phyloP scores from a whole-genome alignment of 2,888 invertebrate genomes.

The Philonicus albiceps region DNA sequence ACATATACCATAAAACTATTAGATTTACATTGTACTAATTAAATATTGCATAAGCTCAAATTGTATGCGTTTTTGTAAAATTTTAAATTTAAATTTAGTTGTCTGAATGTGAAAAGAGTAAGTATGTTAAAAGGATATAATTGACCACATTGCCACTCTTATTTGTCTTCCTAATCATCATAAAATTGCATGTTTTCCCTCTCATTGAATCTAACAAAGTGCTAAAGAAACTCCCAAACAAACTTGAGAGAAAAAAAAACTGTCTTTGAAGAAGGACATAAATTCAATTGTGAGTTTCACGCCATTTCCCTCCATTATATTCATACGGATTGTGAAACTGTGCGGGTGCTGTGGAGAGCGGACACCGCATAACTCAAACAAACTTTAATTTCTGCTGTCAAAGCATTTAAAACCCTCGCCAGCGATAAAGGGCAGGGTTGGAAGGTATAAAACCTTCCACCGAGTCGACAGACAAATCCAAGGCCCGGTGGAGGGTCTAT shows the following conservation, averaged over 20 bases:
- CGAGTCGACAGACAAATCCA: conserved; percentile 1
- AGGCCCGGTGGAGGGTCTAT: background rate
- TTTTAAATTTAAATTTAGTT: too few relatives aligned
- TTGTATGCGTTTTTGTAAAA: too few relatives aligned
- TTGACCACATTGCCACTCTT: too few relatives aligned
- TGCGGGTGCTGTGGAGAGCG: background rate
- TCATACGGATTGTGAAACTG: background rate
- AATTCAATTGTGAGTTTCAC: background rate
- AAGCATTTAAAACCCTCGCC: conserved; percentile 19
- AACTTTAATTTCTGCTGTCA: conserved; percentile 34
- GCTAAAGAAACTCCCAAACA: background rate
- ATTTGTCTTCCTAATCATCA: background rate
- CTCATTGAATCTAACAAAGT: background rate
- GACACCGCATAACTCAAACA: conserved; percentile 11
- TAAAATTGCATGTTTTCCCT: background rate
- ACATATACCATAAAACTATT: too few relatives aligned
- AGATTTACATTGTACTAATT: too few relatives aligned
- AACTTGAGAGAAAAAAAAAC: background rate
- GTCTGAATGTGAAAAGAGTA: too few relatives aligned
- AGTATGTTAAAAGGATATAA: too few relatives aligned
- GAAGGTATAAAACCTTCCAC: background rate
- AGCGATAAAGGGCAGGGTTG: background rate
- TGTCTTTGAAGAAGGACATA: background rate
- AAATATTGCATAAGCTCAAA: too few relatives aligned
- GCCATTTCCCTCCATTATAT: background rate